These are phyloP conservation scores for Branchipolynoe longqiensis DNA, from an alignment of 2,888 invertebrate genomes.

Conservation along the genomic window DNA sequence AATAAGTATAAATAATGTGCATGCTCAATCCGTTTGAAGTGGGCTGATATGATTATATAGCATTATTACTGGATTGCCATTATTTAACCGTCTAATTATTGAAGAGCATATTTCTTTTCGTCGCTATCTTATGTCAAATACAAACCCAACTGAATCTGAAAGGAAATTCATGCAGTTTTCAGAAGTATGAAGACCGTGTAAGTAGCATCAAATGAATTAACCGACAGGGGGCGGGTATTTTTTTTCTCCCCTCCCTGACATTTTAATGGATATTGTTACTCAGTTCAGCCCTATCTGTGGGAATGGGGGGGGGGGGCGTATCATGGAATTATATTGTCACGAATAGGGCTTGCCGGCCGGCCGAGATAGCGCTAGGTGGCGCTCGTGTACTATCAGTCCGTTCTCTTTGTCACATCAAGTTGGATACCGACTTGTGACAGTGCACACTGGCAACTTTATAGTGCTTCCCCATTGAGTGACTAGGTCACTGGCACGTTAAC, in stretches of 20 bases:
- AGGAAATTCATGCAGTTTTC: constrained; percentile 36
- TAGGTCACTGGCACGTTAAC: background rate
- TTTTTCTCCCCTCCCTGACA: background rate
- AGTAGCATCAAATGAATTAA: constrained; percentile 23
- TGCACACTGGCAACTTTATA: no score
- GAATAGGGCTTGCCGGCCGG: no score
- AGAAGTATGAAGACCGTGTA: constrained; percentile 53
- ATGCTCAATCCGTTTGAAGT: background rate
- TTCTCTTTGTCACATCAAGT: no score
- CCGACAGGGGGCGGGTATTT: background rate
- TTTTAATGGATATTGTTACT: background rate
- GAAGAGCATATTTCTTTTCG: no score
- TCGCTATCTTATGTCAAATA: background rate
- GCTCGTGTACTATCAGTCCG: no score
- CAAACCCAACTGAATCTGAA: background rate
- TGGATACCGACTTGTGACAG: no score
- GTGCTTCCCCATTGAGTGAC: background rate
- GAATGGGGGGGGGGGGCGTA: background rate
- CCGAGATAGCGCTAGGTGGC: no score
- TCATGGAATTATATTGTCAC: background rate
- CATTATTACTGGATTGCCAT: no score
- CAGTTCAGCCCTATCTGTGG: background rate
- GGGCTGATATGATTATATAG: background rate
- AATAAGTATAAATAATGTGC: no score
- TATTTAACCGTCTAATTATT: no score